Percentiles rank a stretch among this genome's conserved stretches.
Conservation (phyloP, 2,888 invertebrate genomes). For the Eupithecia abbreviata region DNA sequence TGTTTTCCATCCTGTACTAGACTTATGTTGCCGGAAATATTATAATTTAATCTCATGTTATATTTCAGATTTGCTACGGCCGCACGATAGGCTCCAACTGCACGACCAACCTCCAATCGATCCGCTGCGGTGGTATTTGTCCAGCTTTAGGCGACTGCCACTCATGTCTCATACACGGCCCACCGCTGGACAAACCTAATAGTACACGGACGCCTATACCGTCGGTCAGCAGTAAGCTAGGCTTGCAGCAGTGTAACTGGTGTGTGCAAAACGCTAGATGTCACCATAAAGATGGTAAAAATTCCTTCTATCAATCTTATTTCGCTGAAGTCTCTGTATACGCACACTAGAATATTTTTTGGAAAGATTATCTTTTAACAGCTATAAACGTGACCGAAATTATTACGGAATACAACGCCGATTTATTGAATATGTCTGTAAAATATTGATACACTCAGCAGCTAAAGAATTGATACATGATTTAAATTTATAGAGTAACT, state of each 20-base stretch:
- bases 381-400: no score
- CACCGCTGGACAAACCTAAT: slow-evolving; percentile 76
- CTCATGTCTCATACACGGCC: slow-evolving; percentile 93
- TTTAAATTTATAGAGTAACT: neutral
- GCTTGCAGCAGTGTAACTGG: slow-evolving; percentile 93
- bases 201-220: slow-evolving; percentile 68
- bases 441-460: no score
- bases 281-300: slow-evolving; percentile 90
- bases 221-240: slow-evolving; percentile 89
- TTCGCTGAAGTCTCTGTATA: no score
- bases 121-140: slow-evolving; percentile 94
- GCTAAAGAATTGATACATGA: no score
- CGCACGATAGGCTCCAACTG: slow-evolving; percentile 94
- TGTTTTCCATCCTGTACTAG: no score
- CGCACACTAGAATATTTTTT: no score
- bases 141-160: slow-evolving; percentile 95
- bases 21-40: no score
- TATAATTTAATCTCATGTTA: neutral
- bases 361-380: no score
- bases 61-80: slow-evolving; percentile 88
- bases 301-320: no score
- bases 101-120: slow-evolving; percentile 94
- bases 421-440: no score
- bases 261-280: slow-evolving; percentile 96
- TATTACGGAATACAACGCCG: no score